phyloP scores from a whole-genome alignment of 2,888 invertebrate genomes.

The Hydrotaea cyrtoneurina region DNA sequence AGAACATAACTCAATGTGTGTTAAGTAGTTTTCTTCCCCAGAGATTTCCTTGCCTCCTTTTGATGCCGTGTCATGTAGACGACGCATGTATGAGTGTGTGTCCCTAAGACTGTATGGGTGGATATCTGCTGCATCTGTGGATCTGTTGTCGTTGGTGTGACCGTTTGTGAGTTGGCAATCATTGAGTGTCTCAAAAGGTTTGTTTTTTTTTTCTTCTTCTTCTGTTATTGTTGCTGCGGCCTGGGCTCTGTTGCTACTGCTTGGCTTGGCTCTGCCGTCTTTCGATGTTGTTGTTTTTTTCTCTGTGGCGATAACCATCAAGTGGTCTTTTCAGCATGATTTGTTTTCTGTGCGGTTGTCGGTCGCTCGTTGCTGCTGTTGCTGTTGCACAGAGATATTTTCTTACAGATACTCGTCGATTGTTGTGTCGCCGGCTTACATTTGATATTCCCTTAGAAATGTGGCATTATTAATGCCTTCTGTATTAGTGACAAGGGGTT shows the following conservation, averaged over 20 bases:
- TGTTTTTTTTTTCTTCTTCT: slow-evolving; percentile 19
- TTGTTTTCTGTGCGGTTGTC: slow-evolving; percentile 24
- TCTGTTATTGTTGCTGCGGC: background rate
- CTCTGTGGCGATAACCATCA: slow-evolving; percentile 33
- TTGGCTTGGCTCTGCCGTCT: background rate
- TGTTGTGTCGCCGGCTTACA: background rate
- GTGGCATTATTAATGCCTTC: slow-evolving; percentile 11
- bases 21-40: slow-evolving; percentile 46
- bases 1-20: slow-evolving; percentile 47
- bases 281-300: background rate
- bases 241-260: background rate
- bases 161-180: background rate
- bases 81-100: background rate
- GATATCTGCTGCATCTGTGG: background rate
- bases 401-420: background rate
- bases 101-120: background rate
- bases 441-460: slow-evolving; percentile 26
- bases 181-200: slow-evolving; percentile 29
- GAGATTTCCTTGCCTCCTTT: background rate
- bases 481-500: slow-evolving; percentile 25
- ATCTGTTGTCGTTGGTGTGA: background rate
- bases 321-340: slow-evolving; percentile 47
- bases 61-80: background rate
- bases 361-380: background rate
- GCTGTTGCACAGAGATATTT: background rate